Evolutionary conservation across 2,888 invertebrate species (phyloP), one percentile per base, ranked within the genome.

Genomic region (Acanthosoma haemorrhoidale): DNA sequence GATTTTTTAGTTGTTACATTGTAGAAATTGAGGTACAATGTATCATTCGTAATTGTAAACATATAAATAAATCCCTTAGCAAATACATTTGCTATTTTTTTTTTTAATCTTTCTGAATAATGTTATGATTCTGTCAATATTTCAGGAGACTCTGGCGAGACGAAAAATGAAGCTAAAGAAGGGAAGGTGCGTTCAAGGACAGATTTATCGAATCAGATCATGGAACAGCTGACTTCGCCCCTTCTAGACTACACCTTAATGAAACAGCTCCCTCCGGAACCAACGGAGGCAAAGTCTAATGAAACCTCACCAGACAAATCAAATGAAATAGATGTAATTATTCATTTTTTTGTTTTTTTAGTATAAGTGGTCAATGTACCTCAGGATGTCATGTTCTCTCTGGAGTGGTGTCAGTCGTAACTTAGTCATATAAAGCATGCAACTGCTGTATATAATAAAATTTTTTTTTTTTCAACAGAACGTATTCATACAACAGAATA

Each of bases 401-500:
- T n/a, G n/a, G n/a, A n/a, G n/a, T n/a, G n/a, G n/a, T n/a, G n/a
- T n/a, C n/a, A n/a, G n/a, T n/a, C n/a, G n/a, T n/a, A n/a, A n/a
- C n/a, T n/a, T n/a, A n/a, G n/a, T n/a, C n/a, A n/a, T n/a, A n/a
- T n/a, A n/a, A n/a, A n/a, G n/a, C n/a, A n/a, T n/a, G n/a, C n/a
- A n/a, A n/a, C n/a, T n/a, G n/a, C n/a, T n/a, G n/a, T n/a, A n/a
- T n/a, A n/a, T n/a, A n/a, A n/a, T n/a, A n/a, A n/a, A n/a, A 11
- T 57, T 43, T 34, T 32, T 18, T 34, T 34, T 39, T 36, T 66
- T 59, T 34, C 80, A 81, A 39, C 79, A 92, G 92, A 88, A 88
- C 78, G 85, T 91, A 80, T 88, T 95, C 77, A 83, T 89, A 70
- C 85, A 88, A 71, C 89, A 90, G 67, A 94, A 94, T 79, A 84